Evolutionary conservation across 35 echinoderm and acorn worm genomes (phyloP).

Genomic region (Lytechinus pictus): DNA sequence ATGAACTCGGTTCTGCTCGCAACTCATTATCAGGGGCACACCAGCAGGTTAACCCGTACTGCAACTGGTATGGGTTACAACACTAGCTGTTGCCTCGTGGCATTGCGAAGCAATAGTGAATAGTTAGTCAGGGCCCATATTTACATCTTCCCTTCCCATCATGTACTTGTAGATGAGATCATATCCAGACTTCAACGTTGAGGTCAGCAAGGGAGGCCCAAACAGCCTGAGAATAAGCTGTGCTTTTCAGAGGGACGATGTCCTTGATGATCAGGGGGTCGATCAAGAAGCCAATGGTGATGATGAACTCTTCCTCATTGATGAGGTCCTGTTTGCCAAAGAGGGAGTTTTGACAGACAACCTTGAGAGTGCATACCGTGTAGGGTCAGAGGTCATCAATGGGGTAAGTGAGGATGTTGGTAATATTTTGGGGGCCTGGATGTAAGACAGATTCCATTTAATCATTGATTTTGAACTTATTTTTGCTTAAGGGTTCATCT

Average conservation of each 20-base stretch:
- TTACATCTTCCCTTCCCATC: neutral
- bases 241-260: conserved; percentile 70
- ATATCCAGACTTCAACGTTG: conserved; percentile 92
- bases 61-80: too few relatives aligned
- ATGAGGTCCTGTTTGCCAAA: conserved; percentile 80
- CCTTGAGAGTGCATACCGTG: conserved; percentile 74
- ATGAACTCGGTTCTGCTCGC: too few relatives aligned
- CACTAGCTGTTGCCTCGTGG: too few relatives aligned
- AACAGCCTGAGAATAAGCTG: conserved; percentile 74
- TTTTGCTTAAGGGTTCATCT: too few relatives aligned
- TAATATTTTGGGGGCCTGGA: too few relatives aligned
- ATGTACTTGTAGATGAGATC: conserved; percentile 67
- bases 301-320: conserved; percentile 85
- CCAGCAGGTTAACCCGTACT: too few relatives aligned
- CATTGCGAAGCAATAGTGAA: too few relatives aligned
- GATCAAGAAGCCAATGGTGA: conserved; percentile 34
- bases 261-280: conserved; percentile 53
- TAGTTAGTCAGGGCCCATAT: too few relatives aligned
- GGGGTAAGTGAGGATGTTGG: conserved; percentile 58
- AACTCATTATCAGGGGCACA: too few relatives aligned
- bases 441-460: too few relatives aligned
- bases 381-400: conserved; percentile 98
- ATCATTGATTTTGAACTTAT: too few relatives aligned
- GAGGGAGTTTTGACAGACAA: conserved; percentile 8
- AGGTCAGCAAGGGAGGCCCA: conserved; percentile 77